Conservation (phyloP, 2,797 vertebrate genomes). For the Crocodylus rhombifer region DNA sequence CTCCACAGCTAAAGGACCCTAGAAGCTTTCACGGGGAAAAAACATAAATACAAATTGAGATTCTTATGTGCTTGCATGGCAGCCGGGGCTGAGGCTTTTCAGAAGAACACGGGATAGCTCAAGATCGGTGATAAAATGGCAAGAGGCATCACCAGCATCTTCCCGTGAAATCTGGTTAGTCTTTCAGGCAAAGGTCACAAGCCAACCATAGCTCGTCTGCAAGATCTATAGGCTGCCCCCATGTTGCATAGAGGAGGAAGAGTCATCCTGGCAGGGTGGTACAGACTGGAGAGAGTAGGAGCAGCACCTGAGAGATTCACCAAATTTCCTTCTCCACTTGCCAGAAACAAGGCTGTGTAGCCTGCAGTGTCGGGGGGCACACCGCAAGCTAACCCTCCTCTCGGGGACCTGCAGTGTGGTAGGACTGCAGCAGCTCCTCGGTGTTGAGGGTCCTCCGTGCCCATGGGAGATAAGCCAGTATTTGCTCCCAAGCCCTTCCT, state of each 20-base stretch:
- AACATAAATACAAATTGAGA: conserved; percentile 55
- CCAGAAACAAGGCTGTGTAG: neutral
- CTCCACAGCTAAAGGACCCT: conserved; percentile 35
- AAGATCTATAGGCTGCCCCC: neutral
- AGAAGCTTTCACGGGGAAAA: conserved; percentile 43
- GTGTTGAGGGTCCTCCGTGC: neutral
- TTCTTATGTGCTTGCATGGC: conserved; percentile 45
- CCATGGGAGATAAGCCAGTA: neutral
- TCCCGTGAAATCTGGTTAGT: neutral
- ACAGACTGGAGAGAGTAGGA: neutral
- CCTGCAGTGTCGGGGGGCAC: too few species aligned
- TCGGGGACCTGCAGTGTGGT: neutral
- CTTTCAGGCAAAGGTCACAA: neutral
- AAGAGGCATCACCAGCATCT: neutral
- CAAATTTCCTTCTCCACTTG: neutral
- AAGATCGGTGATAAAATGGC: neutral
- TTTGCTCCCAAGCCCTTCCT: neutral
- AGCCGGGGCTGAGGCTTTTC: conserved; percentile 21
- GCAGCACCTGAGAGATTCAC: too few species aligned
- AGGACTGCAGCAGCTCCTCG: neutral
- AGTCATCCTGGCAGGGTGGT: neutral
- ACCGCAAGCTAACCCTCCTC: neutral
- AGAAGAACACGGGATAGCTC: neutral
- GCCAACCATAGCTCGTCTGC: neutral
- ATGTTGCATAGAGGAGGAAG: neutral